A percentile compares a stretch with the other conserved stretches of the same genome.
These are phyloP conservation scores for Halesus radiatus DNA, from an alignment of 1,140 invertebrate genomes.

Conservation along the genomic window DNA sequence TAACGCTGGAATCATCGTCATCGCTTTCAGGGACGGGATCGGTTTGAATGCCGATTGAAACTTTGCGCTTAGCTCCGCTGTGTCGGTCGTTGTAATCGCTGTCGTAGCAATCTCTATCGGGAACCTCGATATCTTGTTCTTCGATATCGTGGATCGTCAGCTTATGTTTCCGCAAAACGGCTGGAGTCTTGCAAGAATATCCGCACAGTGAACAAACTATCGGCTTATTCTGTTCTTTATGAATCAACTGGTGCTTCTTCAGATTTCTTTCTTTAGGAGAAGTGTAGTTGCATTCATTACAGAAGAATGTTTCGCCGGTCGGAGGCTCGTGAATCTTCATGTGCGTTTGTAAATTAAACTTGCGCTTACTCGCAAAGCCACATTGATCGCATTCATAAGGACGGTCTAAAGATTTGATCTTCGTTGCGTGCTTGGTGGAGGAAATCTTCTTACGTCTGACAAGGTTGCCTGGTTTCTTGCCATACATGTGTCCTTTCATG, in stretches of 20 bases:
- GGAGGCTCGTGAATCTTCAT: constrained; percentile 34
- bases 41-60: constrained; percentile 34
- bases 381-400: constrained; percentile 66
- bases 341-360: constrained; percentile 24
- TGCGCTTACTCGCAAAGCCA: constrained; percentile 26
- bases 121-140: constrained; percentile 7
- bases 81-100: not conserved
- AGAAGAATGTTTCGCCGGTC: constrained; percentile 24
- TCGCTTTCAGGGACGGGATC: constrained; percentile 22
- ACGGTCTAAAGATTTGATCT: constrained; percentile 62
- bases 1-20: constrained; percentile 5
- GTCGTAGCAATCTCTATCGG: not conserved
- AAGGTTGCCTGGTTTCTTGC: not conserved
- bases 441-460: not conserved
- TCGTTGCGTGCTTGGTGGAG: not conserved
- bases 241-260: constrained; percentile 22
- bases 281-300: constrained; percentile 28
- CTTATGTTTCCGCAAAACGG: constrained; percentile 27
- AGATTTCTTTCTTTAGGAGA: constrained; percentile 22
- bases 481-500: constrained; percentile 61
- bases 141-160: constrained; percentile 18
- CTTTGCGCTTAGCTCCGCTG: not conserved
- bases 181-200: constrained; percentile 30
- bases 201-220: constrained; percentile 30
- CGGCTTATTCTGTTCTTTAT: constrained; percentile 29